These are phyloP conservation scores for Acridotheres tristis DNA, from an alignment of 2,797 vertebrate genomes.

Conservation along the genomic window DNA sequence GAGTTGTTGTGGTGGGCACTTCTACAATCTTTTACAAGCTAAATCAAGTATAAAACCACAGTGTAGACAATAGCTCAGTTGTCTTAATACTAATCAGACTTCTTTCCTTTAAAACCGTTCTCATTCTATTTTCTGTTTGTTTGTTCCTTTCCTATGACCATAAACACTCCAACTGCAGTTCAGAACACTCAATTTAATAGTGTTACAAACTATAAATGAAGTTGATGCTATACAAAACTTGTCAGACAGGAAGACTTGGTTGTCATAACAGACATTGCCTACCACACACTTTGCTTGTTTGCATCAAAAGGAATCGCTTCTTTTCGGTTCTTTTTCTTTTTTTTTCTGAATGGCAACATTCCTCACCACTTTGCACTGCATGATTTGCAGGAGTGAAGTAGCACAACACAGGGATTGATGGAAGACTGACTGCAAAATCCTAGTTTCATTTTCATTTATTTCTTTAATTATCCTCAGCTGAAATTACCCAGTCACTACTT, in stretches of 20 bases:
- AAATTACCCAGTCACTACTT: not conserved
- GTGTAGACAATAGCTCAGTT: not conserved
- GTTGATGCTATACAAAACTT: not conserved
- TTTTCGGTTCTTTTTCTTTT: not conserved
- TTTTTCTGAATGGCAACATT: not conserved
- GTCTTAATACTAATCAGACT: not conserved
- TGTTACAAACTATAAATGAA: not conserved
- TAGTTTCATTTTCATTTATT: slow-evolving; percentile 6
- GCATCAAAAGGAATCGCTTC: not conserved
- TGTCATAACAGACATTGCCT: not conserved
- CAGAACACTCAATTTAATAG: not conserved
- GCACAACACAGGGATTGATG: not conserved
- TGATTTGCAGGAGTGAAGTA: not conserved
- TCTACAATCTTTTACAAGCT: slow-evolving; percentile 15
- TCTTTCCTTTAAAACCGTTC: slow-evolving; percentile 3
- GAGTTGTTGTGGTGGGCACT: not conserved
- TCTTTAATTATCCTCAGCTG: not conserved
- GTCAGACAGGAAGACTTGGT: not conserved
- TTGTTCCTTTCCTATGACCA: not conserved
- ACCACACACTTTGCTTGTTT: not conserved
- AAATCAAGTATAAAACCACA: slow-evolving; percentile 44
- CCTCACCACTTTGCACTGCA: not conserved
- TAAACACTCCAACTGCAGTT: not conserved
- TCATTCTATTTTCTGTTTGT: slow-evolving; percentile 14
- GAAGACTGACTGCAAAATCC: not conserved